phyloP scores from a whole-genome alignment of 2,113 vertebrate genomes.

The Gorilla gorilla region DNA sequence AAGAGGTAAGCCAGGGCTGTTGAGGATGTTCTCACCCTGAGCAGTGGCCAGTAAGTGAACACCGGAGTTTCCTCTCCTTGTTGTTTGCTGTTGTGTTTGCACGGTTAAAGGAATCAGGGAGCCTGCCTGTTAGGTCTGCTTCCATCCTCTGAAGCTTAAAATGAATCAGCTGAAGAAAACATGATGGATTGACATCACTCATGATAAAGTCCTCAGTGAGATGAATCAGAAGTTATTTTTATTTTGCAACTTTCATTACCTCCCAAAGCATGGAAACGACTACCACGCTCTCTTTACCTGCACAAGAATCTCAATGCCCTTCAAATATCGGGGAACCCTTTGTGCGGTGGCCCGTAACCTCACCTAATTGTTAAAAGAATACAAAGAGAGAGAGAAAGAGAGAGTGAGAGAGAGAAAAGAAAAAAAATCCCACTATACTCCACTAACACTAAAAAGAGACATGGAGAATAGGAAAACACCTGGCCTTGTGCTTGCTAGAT shows the following conservation, averaged over 20 bases:
- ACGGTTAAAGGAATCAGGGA: background rate
- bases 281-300: fast-evolving
- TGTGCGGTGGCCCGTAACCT: background rate
- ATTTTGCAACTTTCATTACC: background rate
- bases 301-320: background rate
- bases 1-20: background rate
- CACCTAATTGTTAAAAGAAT: background rate
- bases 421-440: background rate
- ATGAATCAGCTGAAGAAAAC: background rate
- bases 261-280: background rate
- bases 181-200: background rate
- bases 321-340: too few species aligned
- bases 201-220: background rate
- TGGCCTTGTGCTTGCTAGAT: slow-evolving; percentile 70
- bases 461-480: slow-evolving; percentile 67
- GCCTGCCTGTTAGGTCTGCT: background rate
- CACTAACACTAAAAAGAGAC: background rate
- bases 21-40: background rate
- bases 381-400: background rate
- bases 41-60: background rate
- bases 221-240: background rate
- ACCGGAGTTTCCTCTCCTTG: background rate
- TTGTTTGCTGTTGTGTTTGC: background rate
- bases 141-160: background rate
- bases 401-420: background rate